Conservation (phyloP, 2,113 vertebrate species). For the Osmerus eperlanus region DNA sequence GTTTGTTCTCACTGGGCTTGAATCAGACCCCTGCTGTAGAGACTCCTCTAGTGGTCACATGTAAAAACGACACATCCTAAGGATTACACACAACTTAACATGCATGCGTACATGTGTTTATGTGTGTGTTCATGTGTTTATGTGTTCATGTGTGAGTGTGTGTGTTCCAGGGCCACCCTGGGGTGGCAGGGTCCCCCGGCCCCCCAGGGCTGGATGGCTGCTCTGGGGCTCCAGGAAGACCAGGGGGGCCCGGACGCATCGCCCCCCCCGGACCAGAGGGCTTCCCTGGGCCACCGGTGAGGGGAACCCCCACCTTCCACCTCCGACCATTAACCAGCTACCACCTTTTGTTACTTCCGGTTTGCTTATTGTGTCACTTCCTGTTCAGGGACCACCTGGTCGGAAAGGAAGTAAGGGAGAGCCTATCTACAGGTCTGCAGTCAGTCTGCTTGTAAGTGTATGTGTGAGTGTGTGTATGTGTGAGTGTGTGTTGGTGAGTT, state of each 20-base stretch:
- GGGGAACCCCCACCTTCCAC: conserved; percentile 18
- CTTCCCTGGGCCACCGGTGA: conserved; percentile 63
- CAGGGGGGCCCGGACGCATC: not conserved
- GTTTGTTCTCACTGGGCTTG: too few species aligned
- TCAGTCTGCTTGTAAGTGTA: conserved; percentile 44
- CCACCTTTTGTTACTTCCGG: too few species aligned
- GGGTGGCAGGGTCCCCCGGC: conserved; percentile 75
- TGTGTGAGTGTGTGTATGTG: conserved; percentile 16
- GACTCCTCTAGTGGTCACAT: conserved; percentile 41
- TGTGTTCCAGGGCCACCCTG: conserved; percentile 74
- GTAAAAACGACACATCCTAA: not conserved
- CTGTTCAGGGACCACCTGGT: conserved; percentile 69
- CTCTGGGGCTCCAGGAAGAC: conserved; percentile 65
- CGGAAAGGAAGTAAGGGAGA: conserved; percentile 81
- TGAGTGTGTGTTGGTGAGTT: not conserved
- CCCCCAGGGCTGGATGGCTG: conserved; percentile 68
- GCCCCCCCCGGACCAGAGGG: conserved; percentile 54
- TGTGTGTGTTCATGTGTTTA: not conserved
- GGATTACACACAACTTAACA: not conserved
- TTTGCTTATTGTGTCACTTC: not conserved
- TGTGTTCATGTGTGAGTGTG: conserved; percentile 6
- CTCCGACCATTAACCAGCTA: too few species aligned
- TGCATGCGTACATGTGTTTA: too few species aligned
- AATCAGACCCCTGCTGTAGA: not conserved
- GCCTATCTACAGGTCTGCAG: conserved; percentile 35